These are phyloP conservation scores for Strix aluco DNA, from an alignment of 2,113 vertebrate species.

Conservation along the genomic window DNA sequence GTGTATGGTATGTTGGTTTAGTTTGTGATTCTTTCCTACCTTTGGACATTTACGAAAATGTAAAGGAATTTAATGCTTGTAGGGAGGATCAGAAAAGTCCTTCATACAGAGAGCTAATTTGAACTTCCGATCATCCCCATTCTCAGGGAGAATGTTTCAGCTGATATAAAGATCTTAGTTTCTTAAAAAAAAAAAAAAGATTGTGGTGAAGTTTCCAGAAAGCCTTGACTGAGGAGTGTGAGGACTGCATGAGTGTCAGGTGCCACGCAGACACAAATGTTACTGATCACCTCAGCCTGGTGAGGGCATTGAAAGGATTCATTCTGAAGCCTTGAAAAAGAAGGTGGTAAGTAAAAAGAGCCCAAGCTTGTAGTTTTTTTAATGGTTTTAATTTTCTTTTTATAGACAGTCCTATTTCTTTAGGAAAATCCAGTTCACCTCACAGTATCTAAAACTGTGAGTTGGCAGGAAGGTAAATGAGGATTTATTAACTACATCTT, in stretches of 20 bases:
- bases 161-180: background rate
- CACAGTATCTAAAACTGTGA: accelerated
- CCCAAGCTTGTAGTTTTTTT: background rate
- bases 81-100: background rate
- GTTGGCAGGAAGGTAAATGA: background rate
- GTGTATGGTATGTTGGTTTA: background rate
- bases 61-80: background rate
- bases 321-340: background rate
- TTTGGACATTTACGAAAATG: background rate
- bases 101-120: background rate
- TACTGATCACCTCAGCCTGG: background rate
- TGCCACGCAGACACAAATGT: background rate
- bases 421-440: background rate
- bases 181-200: background rate
- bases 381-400: background rate
- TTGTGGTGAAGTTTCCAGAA: background rate
- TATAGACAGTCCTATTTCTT: background rate
- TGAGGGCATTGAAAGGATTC: background rate
- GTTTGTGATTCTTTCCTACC: background rate
- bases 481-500: background rate
- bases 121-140: background rate
- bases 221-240: background rate
- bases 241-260: background rate
- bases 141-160: background rate
- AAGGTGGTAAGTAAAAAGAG: background rate